Evolutionary conservation across 2,888 invertebrate genomes (phyloP).

Genomic region (Himalopsyche japonica): DNA sequence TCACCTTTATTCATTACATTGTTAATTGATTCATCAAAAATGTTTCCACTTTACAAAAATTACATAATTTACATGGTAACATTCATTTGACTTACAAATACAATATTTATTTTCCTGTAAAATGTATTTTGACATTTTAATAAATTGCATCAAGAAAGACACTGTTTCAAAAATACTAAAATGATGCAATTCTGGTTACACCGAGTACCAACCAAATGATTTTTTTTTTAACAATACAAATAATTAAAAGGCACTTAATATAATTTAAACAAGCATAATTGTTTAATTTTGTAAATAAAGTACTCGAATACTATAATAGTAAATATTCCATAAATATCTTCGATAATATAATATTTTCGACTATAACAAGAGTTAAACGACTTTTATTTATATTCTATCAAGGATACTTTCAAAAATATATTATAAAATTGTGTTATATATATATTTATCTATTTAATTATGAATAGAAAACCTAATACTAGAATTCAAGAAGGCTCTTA

Average conservation of each 20-base stretch:
- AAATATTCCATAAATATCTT: not conserved
- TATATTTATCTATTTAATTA: too few relatives aligned
- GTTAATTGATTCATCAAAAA: too few relatives aligned
- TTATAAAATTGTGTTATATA: not conserved
- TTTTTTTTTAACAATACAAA: not conserved
- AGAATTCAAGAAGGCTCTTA: not conserved
- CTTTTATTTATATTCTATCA: not conserved
- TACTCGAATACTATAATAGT: not conserved
- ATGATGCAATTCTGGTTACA: too few relatives aligned
- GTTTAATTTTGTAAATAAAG: not conserved
- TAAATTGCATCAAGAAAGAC: too few relatives aligned
- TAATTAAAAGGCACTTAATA: not conserved
- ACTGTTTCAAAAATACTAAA: too few relatives aligned
- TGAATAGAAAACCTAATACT: not conserved
- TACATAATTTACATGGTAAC: too few relatives aligned
- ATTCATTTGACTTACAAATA: too few relatives aligned
- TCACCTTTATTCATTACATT: not conserved
- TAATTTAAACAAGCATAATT: not conserved
- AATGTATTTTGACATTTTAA: too few relatives aligned
- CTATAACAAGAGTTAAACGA: not conserved
- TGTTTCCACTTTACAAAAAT: too few relatives aligned
- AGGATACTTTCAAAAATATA: not conserved
- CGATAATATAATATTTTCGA: not conserved
- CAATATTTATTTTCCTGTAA: too few relatives aligned
- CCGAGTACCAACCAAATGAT: too few relatives aligned